Evolutionary conservation across 2,888 invertebrate genomes (phyloP), one percentile per base, ranked within the genome.

Genomic region (Rotaria macrura): DNA sequence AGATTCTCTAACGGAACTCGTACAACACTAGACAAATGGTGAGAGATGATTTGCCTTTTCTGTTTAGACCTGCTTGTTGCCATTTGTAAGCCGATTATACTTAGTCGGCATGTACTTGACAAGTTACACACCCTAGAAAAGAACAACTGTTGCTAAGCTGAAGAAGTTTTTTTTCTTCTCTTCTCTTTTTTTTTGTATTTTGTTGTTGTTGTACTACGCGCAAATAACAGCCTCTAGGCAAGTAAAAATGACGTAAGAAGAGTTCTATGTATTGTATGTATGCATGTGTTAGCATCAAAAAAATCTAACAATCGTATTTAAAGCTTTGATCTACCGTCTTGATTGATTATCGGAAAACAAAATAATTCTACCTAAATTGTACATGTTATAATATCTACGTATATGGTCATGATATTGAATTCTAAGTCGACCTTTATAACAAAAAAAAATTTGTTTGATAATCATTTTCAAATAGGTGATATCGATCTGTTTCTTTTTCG

Each of bases 51-150:
- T 34, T 49, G 14, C 17, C 17, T 52, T 65, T 34, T 65, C 0
- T n/a, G n/a, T n/a, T n/a, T n/a, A n/a, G n/a, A n/a, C n/a, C n/a
- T n/a, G 65, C 65, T 65, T 65, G 65, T 65, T 65, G 34, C 65
- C 38, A 65, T 65, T 65, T 65, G 65, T 65, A 65, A 65, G 65
- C 65, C 65, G 65, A 65, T 65, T 65, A 65, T 34, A 65, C 34
- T 65, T 65, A 65, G 65, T 65, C 65, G 65, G 65, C 65, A 65
- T 65, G 65, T 65, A 65, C 65, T 29, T 65, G 55, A 57, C 55
- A 57, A 57, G 55, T 57, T 57, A 57, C 55, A 57, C 55, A 57
- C 55, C 55, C 55, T 29, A 57, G 55, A 57, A 57, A 57, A 57
- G 55, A n/a, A 57, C 55, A 57, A 65, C 65, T 65, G 65, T 65